Conservation (phyloP, 2,113 vertebrate genomes). For the Motacilla alba region DNA sequence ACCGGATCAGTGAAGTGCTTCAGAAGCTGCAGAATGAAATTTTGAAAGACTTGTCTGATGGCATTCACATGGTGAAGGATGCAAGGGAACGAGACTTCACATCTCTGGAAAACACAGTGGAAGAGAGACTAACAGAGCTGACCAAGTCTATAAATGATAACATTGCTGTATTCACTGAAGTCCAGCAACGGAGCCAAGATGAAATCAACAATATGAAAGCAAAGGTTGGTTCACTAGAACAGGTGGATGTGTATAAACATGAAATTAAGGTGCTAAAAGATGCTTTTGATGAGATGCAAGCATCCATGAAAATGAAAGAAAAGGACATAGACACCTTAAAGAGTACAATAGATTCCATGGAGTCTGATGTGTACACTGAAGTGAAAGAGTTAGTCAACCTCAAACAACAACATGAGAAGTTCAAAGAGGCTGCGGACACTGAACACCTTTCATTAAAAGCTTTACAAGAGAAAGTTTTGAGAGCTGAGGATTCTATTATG, state of each 20-base stretch:
- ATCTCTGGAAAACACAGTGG: conserved; percentile 88
- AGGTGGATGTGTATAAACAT: conserved; percentile 64
- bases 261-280: conserved; percentile 79
- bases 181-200: conserved; percentile 85
- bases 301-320: conserved; percentile 69
- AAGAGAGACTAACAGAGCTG: conserved; percentile 89
- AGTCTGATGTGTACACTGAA: conserved; percentile 87
- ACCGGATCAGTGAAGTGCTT: conserved; percentile 87
- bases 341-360: conserved; percentile 80
- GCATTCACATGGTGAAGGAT: conserved; percentile 89
- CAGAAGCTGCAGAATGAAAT: conserved; percentile 92
- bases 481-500: conserved; percentile 65
- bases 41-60: conserved; percentile 85
- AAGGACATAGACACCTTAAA: conserved; percentile 74
- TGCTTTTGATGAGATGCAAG: conserved; percentile 75
- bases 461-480: conserved; percentile 76
- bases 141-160: conserved; percentile 89
- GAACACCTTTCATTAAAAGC: conserved; percentile 77
- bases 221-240: conserved; percentile 76
- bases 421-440: conserved; percentile 74
- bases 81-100: conserved; percentile 87
- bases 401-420: conserved; percentile 81
- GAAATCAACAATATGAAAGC: conserved; percentile 84
- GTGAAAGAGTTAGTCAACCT: conserved; percentile 86
- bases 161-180: conserved; percentile 83